Evolutionary conservation across 2,113 vertebrate species (phyloP).

Genomic region (Alethe castanea): DNA sequence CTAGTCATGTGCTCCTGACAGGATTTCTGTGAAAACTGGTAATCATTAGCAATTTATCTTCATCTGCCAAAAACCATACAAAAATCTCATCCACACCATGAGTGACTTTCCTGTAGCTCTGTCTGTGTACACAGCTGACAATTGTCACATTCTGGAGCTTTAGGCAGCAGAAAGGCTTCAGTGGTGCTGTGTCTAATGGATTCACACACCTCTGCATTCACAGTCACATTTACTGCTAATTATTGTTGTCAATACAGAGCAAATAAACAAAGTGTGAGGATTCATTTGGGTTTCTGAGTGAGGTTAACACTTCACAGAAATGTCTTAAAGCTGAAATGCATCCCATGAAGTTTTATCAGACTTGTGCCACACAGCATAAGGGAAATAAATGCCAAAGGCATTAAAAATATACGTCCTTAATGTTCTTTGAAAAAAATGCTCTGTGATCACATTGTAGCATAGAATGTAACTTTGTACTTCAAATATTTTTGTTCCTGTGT

Average conservation of each 20-base stretch:
- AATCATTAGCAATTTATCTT: not conserved
- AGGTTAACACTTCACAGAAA: not conserved
- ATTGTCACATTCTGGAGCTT: not conserved
- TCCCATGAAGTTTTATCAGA: not conserved
- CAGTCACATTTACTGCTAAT: slow-evolving; percentile 12
- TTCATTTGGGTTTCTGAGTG: not conserved
- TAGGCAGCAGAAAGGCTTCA: not conserved
- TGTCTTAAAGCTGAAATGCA: not conserved
- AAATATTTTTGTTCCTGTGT: not conserved
- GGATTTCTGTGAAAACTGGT: not conserved
- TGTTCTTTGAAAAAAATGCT: not conserved
- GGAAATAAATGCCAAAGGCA: not conserved
- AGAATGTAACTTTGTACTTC: not conserved
- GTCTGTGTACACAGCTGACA: not conserved
- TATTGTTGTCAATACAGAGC: not conserved
- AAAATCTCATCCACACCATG: not conserved
- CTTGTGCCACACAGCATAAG: not conserved
- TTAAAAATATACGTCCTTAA: not conserved
- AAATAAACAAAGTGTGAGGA: not conserved
- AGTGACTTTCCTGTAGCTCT: not conserved
- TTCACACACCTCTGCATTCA: not conserved
- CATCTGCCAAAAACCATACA: not conserved
- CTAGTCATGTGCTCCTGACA: not conserved
- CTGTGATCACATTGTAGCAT: not conserved
- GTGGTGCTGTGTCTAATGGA: not conserved